A percentile compares a stretch with the other conserved stretches of the same genome.
phyloP scores from a whole-genome alignment of 1,140 invertebrate genomes.

The Planococcus citri region DNA sequence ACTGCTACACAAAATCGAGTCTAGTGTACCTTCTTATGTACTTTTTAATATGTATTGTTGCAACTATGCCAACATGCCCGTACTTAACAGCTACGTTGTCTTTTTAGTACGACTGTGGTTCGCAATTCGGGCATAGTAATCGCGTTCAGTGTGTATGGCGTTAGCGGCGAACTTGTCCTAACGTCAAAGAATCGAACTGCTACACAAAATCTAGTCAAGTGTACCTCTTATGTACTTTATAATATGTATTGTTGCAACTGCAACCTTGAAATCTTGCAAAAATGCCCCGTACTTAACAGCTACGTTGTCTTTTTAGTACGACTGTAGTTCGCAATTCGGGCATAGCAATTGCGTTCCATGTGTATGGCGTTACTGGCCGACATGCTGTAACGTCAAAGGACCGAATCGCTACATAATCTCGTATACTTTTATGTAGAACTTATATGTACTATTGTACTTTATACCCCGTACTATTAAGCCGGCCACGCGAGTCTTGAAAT shows the following conservation, averaged over 20 bases:
- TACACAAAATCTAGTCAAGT: no score
- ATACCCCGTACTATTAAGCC: slow-evolving; percentile 13
- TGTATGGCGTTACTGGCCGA: not conserved
- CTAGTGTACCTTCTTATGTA: no score
- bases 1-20: no score
- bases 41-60: no score
- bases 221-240: no score
- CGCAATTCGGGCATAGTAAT: not conserved
- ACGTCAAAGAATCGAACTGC: not conserved
- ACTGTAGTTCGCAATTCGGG: slow-evolving; percentile 1
- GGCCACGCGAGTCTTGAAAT: not conserved
- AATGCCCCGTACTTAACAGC: not conserved
- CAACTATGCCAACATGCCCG: not conserved
- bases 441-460: not conserved
- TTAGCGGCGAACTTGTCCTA: not conserved
- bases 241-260: no score
- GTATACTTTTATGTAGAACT: no score
- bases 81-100: not conserved
- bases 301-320: not conserved
- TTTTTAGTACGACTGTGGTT: not conserved
- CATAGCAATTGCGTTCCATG: not conserved
- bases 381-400: not conserved
- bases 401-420: no score
- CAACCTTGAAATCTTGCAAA: no score
- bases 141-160: not conserved